phyloP scores from a whole-genome alignment of 1,140 invertebrate genomes.

The Drosophila watanabei region DNA sequence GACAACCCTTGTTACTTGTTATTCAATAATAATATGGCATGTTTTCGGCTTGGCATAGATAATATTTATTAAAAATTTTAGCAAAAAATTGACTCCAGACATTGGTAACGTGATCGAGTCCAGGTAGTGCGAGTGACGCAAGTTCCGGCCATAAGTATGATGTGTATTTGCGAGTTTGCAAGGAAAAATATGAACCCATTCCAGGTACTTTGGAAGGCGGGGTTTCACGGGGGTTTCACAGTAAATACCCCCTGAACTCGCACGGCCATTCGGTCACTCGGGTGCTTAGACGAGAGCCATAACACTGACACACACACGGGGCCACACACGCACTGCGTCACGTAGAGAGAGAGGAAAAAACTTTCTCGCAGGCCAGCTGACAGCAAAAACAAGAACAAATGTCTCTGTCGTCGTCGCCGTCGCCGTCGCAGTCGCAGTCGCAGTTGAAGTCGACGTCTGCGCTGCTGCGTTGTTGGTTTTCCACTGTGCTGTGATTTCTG shows the following conservation, averaged over 20 bases:
- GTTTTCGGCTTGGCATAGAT: background rate
- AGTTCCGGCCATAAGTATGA: background rate
- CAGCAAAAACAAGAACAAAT: slow-evolving; percentile 41
- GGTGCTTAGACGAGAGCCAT: slow-evolving; percentile 29
- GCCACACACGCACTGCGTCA: slow-evolving; percentile 36
- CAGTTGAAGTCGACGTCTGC: slow-evolving; percentile 10
- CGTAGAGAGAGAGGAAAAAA: slow-evolving; percentile 52
- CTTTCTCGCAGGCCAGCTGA: slow-evolving; percentile 63
- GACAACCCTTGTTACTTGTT: too few relatives aligned
- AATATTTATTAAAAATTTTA: background rate
- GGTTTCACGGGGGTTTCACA: slow-evolving; percentile 6
- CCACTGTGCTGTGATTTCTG: slow-evolving; percentile 45
- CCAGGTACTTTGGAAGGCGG: slow-evolving; percentile 14
- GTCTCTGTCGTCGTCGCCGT: background rate
- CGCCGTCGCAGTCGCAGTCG: too few relatives aligned
- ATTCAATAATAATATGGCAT: too few relatives aligned
- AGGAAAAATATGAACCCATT: slow-evolving; percentile 5
- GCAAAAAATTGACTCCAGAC: slow-evolving; percentile 11
- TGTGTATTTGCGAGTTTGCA: background rate
- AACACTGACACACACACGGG: slow-evolving; percentile 21
- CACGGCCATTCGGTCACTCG: slow-evolving; percentile 30
- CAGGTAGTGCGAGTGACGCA: background rate
- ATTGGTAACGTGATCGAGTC: background rate
- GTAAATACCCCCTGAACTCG: slow-evolving; percentile 13
- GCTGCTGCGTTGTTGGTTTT: slow-evolving; percentile 10